Percentiles rank a stretch among this genome's conserved stretches.
These are phyloP conservation scores for Drosophila nebulosa DNA, from an alignment of 1,140 invertebrate species.

Conservation along the genomic window DNA sequence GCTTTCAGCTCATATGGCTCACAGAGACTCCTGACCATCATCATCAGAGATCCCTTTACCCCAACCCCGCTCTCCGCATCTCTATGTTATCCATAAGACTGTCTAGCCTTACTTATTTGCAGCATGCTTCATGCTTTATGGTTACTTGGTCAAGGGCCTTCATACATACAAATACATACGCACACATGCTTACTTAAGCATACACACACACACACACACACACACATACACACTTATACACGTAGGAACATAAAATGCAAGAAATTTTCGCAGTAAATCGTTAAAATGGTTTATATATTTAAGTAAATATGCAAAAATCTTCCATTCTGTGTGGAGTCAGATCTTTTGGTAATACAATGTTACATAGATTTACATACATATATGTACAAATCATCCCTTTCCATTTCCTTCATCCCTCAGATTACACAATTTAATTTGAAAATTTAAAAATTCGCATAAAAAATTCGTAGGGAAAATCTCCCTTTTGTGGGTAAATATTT, in stretches of 20 bases:
- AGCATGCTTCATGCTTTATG: conserved; percentile 78
- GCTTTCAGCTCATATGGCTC: conserved; percentile 32
- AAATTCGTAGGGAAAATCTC: not conserved
- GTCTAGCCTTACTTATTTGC: conserved; percentile 78
- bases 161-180: conserved; percentile 17
- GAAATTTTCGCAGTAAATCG: conserved; percentile 74
- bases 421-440: conserved; percentile 63
- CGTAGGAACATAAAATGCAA: conserved; percentile 61
- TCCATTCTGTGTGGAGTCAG: conserved; percentile 39
- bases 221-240: conserved; percentile 2
- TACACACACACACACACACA: conserved; percentile 14
- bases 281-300: conserved; percentile 70
- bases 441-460: conserved; percentile 71
- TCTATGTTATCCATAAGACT: conserved; percentile 48
- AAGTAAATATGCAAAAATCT: conserved; percentile 77
- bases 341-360: conserved; percentile 26
- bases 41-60: not conserved
- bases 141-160: conserved; percentile 78
- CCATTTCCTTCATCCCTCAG: not conserved
- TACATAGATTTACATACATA: not conserved
- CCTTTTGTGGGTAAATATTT: conserved; percentile 50
- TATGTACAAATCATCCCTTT: not conserved
- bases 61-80: too few species aligned
- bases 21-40: conserved; percentile 31
- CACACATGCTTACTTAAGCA: conserved; percentile 39